Conservation (phyloP, 2,888 invertebrate species). For the Rambutsinella grinnellia region DNA sequence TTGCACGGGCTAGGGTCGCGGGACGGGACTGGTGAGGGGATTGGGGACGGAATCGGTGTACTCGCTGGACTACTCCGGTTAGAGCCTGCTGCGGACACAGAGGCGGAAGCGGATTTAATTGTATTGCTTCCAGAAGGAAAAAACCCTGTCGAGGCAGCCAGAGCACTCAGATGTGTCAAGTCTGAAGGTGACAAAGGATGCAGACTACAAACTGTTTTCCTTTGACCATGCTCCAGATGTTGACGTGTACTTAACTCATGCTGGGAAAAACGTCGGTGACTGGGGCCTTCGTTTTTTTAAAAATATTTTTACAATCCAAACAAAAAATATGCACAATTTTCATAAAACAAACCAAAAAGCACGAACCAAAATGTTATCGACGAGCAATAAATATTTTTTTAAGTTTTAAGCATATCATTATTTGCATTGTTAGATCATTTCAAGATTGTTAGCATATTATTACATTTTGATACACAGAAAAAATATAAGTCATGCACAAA, state of each 20-base stretch:
- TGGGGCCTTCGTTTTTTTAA: constrained; percentile 30
- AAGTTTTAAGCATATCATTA: no score
- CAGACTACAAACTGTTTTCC: constrained; percentile 68
- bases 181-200: constrained; percentile 67
- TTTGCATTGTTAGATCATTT: no score
- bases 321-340: background rate
- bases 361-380: no score
- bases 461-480: background rate
- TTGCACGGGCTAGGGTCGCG: constrained; percentile 65
- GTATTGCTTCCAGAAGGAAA: constrained; percentile 37
- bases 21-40: constrained; percentile 63
- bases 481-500: no score
- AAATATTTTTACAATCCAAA: constrained; percentile 2
- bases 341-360: background rate
- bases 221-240: constrained; percentile 65
- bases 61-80: constrained; percentile 61
- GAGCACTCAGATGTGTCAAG: constrained; percentile 64
- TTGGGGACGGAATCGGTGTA: constrained; percentile 61
- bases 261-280: constrained; percentile 64
- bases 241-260: constrained; percentile 63
- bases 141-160: constrained; percentile 60
- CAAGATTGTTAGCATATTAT: no score
- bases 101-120: constrained; percentile 55
- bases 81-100: constrained; percentile 59
- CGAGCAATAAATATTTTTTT: no score